phyloP scores from a whole-genome alignment of 2,797 vertebrate species.

The Enteromius treurensis region DNA sequence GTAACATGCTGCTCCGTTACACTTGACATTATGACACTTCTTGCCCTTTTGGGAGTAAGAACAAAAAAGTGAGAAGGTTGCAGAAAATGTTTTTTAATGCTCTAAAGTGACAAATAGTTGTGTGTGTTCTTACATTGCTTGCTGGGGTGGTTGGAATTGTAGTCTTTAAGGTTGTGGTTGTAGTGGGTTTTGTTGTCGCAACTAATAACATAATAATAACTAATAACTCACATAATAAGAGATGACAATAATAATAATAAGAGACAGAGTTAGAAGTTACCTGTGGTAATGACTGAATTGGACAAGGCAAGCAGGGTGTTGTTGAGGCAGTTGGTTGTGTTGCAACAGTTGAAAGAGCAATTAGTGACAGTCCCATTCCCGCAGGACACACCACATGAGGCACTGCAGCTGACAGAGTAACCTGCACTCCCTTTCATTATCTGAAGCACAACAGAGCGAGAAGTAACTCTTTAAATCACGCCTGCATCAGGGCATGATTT shows the following conservation, averaged over 20 bases:
- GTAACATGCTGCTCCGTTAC: conserved; percentile 74
- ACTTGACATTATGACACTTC: conserved; percentile 74
- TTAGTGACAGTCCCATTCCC: conserved; percentile 48
- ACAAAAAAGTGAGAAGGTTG: not conserved
- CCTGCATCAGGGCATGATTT: not conserved
- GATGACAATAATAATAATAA: not conserved
- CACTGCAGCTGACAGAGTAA: conserved; percentile 74
- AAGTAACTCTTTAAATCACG: not conserved
- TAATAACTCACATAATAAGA: not conserved
- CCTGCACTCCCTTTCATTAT: conserved; percentile 64
- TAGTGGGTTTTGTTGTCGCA: not conserved
- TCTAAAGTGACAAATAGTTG: not conserved
- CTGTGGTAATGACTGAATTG: conserved; percentile 52
- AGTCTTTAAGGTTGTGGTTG: conserved; percentile 36
- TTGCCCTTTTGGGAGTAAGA: conserved; percentile 72
- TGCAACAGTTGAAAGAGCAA: conserved; percentile 78
- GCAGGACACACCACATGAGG: conserved; percentile 63
- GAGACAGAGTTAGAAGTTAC: conserved; percentile 59
- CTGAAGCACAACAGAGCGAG: conserved; percentile 64
- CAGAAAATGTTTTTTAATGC: not conserved
- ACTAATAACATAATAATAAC: conserved; percentile 18
- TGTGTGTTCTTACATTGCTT: conserved; percentile 70
- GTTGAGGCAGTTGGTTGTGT: conserved; percentile 73
- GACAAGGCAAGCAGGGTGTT: conserved; percentile 66
- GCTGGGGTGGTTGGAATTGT: conserved; percentile 35